Conservation (phyloP, 2,797 vertebrate species). For the Picus viridis region DNA sequence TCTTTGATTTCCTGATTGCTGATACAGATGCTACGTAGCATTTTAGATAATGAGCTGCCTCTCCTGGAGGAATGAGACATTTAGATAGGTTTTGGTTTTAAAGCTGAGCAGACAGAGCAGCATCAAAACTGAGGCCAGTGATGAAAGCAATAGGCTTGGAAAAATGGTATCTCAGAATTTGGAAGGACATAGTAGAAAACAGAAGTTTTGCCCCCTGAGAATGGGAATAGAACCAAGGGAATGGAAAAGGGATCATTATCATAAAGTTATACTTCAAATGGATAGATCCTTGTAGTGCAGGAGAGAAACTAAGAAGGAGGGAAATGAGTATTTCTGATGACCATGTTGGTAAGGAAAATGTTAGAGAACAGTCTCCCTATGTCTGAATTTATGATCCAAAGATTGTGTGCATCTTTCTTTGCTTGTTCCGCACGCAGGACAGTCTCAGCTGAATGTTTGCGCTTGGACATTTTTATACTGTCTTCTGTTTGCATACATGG, state of each 20-base stretch:
- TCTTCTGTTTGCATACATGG: not conserved
- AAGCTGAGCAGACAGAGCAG: not conserved
- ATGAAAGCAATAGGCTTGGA: not conserved
- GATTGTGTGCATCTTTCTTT: not conserved
- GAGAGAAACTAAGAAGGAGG: not conserved
- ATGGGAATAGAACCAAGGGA: not conserved
- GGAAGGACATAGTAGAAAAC: not conserved
- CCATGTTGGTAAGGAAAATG: not conserved
- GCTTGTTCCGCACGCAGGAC: not conserved
- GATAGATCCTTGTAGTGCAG: not conserved
- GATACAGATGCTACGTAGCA: not conserved
- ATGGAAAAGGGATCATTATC: not conserved
- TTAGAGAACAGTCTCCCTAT: not conserved
- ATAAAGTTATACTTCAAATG: not conserved
- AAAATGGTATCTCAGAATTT: not conserved
- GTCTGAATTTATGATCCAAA: not conserved
- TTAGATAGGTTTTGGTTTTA: not conserved
- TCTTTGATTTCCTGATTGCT: not conserved
- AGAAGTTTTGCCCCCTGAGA: not conserved
- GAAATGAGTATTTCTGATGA: not conserved
- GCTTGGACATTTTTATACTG: not conserved
- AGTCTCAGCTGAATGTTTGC: not conserved
- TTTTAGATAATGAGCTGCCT: not conserved
- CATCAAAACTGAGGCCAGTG: not conserved
- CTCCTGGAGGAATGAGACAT: not conserved